These are phyloP conservation scores for Lordiphosa mommai DNA, from an alignment of 1,140 invertebrate species.

Conservation along the genomic window DNA sequence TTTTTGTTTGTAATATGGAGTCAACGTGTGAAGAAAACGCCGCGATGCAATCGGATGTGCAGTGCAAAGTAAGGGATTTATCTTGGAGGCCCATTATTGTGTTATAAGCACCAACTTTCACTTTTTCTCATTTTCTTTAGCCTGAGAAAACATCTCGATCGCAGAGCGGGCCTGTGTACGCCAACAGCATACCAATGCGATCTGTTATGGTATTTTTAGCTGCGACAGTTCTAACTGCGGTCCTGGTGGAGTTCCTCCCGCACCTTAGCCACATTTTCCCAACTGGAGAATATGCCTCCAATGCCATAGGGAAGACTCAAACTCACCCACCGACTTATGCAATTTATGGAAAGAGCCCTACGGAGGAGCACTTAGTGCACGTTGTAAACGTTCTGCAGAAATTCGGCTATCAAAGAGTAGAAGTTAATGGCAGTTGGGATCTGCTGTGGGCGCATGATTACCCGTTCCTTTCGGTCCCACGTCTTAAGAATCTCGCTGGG, in stretches of 20 bases:
- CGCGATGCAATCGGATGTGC: background rate
- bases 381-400: conserved; percentile 87
- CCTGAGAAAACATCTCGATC: conserved; percentile 8
- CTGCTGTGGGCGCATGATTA: conserved; percentile 97
- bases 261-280: conserved; percentile 13
- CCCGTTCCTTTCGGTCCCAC: conserved; percentile 86
- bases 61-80: conserved; percentile 2
- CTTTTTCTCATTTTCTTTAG: conserved; percentile 37
- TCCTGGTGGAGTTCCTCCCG: conserved; percentile 51
- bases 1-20: conserved; percentile 22
- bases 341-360: conserved; percentile 81
- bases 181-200: conserved; percentile 23
- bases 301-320: background rate
- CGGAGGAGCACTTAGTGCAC: conserved; percentile 85
- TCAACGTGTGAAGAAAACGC: conserved; percentile 2
- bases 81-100: background rate
- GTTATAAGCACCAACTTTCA: background rate
- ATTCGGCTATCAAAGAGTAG: conserved; percentile 85
- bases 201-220: conserved; percentile 53
- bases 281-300: background rate
- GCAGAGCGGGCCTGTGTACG: conserved; percentile 2
- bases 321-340: conserved; percentile 54
- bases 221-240: conserved; percentile 47
- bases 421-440: conserved; percentile 86
- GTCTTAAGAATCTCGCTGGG: conserved; percentile 84